A percentile compares a stretch with the other conserved stretches of the same genome.
These are phyloP conservation scores for Oasisia sp. DNA, from an alignment of 2,888 invertebrate genomes.

Conservation along the genomic window DNA sequence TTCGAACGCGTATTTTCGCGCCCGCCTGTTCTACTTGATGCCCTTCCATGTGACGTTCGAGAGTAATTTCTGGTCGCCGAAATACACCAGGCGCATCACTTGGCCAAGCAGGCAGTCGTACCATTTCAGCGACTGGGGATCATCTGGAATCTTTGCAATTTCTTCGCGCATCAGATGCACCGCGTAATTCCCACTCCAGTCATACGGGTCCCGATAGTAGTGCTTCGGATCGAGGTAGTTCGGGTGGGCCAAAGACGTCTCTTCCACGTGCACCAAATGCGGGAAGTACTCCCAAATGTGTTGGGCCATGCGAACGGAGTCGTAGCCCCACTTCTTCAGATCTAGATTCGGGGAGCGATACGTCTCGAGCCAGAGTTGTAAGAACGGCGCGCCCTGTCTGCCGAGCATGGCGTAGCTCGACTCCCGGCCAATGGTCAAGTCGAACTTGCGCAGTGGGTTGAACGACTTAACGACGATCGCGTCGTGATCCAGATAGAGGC, in stretches of 20 bases:
- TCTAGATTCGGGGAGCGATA: not conserved
- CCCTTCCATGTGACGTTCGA: constrained; percentile 8
- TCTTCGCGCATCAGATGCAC: not conserved
- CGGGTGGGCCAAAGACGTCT: not conserved
- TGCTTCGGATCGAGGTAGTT: not conserved
- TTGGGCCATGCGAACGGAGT: constrained; percentile 4
- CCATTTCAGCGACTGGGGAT: not conserved
- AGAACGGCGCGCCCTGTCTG: not conserved
- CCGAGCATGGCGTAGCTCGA: not conserved
- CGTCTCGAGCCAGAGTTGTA: constrained; percentile 6
- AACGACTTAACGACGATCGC: constrained; percentile 18
- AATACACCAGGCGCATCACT: constrained; percentile 20
- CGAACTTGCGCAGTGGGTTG: not conserved
- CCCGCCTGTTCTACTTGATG: not conserved
- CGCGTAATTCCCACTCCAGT: not conserved
- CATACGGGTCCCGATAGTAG: not conserved
- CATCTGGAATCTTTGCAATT: not conserved
- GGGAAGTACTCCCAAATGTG: not conserved
- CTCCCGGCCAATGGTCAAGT: not conserved
- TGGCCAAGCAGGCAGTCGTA: constrained; percentile 8
- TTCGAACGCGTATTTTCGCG: no score
- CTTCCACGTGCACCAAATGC: not conserved
- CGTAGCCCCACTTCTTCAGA: not conserved
- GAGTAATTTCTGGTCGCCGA: constrained; percentile 1
- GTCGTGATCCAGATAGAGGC: constrained; percentile 13